phyloP scores from a whole-genome alignment of 2,113 vertebrate genomes.

The Pterocles orientalis region DNA sequence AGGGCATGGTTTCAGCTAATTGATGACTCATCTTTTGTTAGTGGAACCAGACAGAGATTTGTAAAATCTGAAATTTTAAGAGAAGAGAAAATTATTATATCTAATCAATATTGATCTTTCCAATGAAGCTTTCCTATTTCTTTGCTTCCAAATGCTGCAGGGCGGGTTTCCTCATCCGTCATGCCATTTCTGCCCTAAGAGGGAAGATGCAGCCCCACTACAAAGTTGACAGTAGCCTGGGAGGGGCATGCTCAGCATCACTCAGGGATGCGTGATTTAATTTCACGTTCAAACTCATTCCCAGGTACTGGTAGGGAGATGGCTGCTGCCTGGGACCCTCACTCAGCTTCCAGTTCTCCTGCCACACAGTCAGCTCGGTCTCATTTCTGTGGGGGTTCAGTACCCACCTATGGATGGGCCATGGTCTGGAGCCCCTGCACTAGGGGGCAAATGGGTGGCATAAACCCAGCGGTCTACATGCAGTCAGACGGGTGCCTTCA shows the following conservation, averaged over 20 bases:
- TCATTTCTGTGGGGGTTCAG: not conserved
- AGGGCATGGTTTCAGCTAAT: no score
- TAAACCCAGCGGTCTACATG: rapidly evolving
- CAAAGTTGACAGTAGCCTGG: not conserved
- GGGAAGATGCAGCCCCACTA: not conserved
- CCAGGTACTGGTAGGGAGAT: not conserved
- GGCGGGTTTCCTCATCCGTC: not conserved
- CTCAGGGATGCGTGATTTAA: not conserved
- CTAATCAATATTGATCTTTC: not conserved
- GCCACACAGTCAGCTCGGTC: not conserved
- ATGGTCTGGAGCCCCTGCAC: not conserved
- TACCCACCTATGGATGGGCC: rapidly evolving
- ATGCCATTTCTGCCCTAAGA: not conserved
- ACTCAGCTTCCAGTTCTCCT: not conserved
- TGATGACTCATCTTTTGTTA: not conserved
- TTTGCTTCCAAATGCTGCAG: not conserved
- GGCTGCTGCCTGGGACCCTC: not conserved
- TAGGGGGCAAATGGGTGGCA: rapidly evolving
- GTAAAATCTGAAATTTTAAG: not conserved
- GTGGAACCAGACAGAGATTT: not conserved
- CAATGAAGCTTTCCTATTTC: not conserved
- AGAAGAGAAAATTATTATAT: not conserved
- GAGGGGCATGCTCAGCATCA: rapidly evolving
- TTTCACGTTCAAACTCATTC: not conserved
- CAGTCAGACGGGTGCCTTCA: rapidly evolving